Conservation (phyloP, 2,888 invertebrate species). For the Antheraea yamamai region DNA sequence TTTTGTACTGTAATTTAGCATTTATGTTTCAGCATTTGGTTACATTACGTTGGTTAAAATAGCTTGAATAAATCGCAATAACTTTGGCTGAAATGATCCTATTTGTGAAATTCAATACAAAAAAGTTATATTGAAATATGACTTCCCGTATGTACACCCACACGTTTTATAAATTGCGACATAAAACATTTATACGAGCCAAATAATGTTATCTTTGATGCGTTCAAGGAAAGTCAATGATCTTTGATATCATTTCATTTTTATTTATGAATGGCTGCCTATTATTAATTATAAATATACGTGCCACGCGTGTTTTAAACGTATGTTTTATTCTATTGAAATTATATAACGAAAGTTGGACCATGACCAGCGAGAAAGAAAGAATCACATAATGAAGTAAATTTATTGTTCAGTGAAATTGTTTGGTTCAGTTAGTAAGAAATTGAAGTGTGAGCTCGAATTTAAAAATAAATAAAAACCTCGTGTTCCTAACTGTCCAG, state of each 20-base stretch:
- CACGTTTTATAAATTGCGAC: background rate
- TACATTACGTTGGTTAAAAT: background rate
- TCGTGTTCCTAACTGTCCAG: too few relatives aligned
- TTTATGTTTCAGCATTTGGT: background rate
- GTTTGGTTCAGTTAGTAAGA: too few relatives aligned
- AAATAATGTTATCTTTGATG: constrained; percentile 15
- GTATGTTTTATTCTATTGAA: background rate
- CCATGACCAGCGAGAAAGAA: background rate
- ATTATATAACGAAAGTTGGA: background rate
- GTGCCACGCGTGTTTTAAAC: background rate
- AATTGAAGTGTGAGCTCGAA: too few relatives aligned
- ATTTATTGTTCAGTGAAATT: too few relatives aligned
- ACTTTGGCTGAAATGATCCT: background rate
- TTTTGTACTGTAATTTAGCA: background rate
- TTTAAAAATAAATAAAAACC: too few relatives aligned
- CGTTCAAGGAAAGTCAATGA: constrained; percentile 12
- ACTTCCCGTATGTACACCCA: constrained; percentile 5
- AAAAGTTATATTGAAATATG: background rate
- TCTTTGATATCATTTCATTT: constrained; percentile 3
- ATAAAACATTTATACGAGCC: constrained; percentile 5
- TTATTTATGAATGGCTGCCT: background rate
- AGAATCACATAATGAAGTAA: too few relatives aligned
- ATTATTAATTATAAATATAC: background rate
- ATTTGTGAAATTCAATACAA: background rate
- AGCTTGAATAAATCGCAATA: background rate